These are phyloP conservation scores for Syngnathus typhle DNA, from an alignment of 2,113 vertebrate species.

Conservation along the genomic window DNA sequence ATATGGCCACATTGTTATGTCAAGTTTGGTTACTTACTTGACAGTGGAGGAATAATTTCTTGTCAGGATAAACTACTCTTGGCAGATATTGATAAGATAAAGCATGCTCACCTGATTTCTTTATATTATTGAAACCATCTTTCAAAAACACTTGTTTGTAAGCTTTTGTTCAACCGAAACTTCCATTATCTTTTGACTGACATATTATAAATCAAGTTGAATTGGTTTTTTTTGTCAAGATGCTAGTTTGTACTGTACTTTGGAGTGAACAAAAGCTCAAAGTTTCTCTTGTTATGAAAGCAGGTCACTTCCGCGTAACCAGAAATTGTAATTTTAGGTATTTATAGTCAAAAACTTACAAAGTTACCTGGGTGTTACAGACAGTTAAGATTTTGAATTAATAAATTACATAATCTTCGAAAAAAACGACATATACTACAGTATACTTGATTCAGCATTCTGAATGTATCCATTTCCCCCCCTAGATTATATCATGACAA, in stretches of 20 bases:
- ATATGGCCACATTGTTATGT: no score
- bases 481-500: constrained; percentile 58
- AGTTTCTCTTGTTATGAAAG: neutral
- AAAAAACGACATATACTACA: no score
- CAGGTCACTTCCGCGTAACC: neutral
- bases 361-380: no score
- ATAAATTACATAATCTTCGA: neutral
- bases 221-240: no score
- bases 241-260: no score
- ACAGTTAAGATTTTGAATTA: neutral
- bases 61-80: neutral
- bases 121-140: neutral
- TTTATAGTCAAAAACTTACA: neutral
- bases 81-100: no score
- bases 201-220: neutral
- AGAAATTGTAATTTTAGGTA: neutral
- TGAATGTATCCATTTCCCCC: no score
- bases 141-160: neutral
- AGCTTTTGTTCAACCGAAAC: no score
- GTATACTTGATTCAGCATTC: no score
- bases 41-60: neutral
- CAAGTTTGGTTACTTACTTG: neutral
- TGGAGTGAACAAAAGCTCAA: no score
- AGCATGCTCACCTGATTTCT: neutral
- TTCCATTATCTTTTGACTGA: neutral